Base-by-base conservation (phyloP, 2,113 vertebrate species). In the Oenanthe melanoleuca region DNA sequence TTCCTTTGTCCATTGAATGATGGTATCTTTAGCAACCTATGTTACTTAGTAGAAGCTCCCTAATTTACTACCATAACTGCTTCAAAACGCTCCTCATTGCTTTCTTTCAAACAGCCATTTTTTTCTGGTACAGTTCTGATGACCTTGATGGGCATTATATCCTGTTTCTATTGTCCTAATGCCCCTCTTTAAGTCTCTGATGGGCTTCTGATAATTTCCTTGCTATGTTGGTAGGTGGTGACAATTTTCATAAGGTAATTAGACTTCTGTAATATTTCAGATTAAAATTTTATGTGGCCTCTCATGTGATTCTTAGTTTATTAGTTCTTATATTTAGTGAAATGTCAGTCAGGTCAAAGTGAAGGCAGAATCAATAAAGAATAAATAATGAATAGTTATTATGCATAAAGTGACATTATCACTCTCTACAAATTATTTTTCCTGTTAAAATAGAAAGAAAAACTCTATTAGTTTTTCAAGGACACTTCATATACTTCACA, bases 21-120 rank as follows among this genome's bases (percentile, higher is more conserved):
- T 45, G 70, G 57, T 92, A 87, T 49, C 63, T 96, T 94, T 70
- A 78, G 26, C 65, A 92, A 86, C 28, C 84, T 88, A 67, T 56
- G 64, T 47, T 89, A 33, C 49, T 78, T 65, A 72, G 60, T 45
- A 72, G 86, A 94, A 93, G 31, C 45, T 80, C 53, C 71, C 95
- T 95, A 86, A 83, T 95, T 93, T 95, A 72, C 60, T 77, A 57
- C 81, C 23, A 23, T 66, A 89, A 79, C 69, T 75, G 40, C 80
- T 91, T 90, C 74, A 82, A 88, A 96, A 86, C 25, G 49, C 21
- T 88, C 31, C 49, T 77, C 22, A 21, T 52, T 80, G 49, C 34
- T 86, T 88, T 90, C 33, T 90, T 93, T 78, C 42, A 80, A 91
- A 72, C 21, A 50, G 20, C 4, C 33, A 4, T 56, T 75, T 50